phyloP scores from a whole-genome alignment of 1,140 invertebrate genomes.

The Monochamus saltuarius region DNA sequence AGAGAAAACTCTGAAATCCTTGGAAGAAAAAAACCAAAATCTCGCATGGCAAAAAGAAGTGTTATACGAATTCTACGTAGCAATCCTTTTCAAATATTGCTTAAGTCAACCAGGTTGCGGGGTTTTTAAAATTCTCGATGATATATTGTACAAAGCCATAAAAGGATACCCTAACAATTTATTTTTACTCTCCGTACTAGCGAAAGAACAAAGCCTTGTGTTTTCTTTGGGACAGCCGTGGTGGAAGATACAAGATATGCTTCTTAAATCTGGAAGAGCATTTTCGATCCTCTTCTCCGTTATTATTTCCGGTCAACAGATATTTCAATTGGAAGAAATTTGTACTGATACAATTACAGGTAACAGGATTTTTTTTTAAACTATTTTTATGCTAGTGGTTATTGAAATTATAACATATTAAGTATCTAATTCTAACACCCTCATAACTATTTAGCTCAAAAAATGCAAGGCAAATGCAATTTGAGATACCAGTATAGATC shows the following conservation, averaged over 20 bases:
- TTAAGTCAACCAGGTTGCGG: constrained; percentile 25
- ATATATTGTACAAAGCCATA: constrained; percentile 49
- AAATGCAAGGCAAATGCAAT: too few species aligned
- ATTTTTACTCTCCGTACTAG: constrained; percentile 52
- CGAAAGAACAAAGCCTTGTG: constrained; percentile 42
- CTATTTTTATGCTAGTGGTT: background rate
- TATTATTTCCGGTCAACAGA: constrained; percentile 44
- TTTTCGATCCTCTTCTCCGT: constrained; percentile 47
- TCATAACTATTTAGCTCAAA: too few species aligned
- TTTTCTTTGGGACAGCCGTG: constrained; percentile 43
- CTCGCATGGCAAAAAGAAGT: constrained; percentile 50
- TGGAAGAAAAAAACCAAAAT: constrained; percentile 29
- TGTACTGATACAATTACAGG: constrained; percentile 43
- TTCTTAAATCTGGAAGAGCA: constrained; percentile 44
- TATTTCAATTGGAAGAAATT: constrained; percentile 34
- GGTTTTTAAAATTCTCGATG: constrained; percentile 42
- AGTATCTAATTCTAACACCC: too few species aligned
- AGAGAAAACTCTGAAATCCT: constrained; percentile 41
- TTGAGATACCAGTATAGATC: too few species aligned
- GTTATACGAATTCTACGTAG: constrained; percentile 53
- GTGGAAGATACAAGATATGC: constrained; percentile 47
- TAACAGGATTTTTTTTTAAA: constrained; percentile 15
- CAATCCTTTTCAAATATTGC: constrained; percentile 54
- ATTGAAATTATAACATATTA: too few species aligned
- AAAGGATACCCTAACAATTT: constrained; percentile 60